These are phyloP conservation scores for Malurus cyaneus DNA, from an alignment of 2,113 vertebrate genomes.

Conservation along the genomic window DNA sequence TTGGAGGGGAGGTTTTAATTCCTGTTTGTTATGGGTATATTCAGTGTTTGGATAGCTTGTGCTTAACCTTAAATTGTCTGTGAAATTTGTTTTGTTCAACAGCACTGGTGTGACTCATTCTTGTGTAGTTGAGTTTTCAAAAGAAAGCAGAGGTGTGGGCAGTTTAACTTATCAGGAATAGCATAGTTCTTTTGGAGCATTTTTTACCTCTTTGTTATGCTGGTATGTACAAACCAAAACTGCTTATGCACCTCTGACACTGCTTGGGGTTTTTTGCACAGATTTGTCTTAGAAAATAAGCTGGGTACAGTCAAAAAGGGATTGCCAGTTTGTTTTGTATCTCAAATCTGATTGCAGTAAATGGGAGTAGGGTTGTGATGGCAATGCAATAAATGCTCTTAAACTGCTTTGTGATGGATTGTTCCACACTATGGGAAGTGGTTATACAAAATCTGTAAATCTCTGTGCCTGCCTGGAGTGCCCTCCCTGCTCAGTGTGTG, in stretches of 20 bases:
- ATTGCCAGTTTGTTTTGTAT: conserved; percentile 17
- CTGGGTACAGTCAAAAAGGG: not conserved
- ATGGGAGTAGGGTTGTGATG: conserved; percentile 21
- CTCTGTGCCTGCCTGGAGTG: not conserved
- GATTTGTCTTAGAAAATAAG: not conserved
- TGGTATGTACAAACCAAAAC: not conserved
- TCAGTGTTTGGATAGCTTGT: not conserved
- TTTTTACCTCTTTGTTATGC: conserved; percentile 1
- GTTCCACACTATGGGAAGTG: not conserved
- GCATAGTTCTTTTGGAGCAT: not conserved
- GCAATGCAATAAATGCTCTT: conserved; percentile 36
- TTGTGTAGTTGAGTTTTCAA: conserved; percentile 23
- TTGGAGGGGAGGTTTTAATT: not conserved
- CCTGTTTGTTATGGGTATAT: not conserved
- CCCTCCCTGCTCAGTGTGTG: not conserved
- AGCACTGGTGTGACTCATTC: conserved; percentile 20
- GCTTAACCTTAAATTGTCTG: not conserved
- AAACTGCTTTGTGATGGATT: conserved; percentile 44
- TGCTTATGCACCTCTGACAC: not conserved
- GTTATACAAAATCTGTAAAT: conserved; percentile 39
- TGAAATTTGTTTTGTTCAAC: conserved; percentile 33
- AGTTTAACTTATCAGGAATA: conserved; percentile 17
- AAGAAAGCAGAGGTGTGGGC: conserved; percentile 15
- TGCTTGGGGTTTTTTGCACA: not conserved
- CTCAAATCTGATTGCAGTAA: conserved; percentile 52